These are phyloP conservation scores for Trichonephila clavata DNA, from an alignment of 1,140 invertebrate genomes.

Conservation along the genomic window DNA sequence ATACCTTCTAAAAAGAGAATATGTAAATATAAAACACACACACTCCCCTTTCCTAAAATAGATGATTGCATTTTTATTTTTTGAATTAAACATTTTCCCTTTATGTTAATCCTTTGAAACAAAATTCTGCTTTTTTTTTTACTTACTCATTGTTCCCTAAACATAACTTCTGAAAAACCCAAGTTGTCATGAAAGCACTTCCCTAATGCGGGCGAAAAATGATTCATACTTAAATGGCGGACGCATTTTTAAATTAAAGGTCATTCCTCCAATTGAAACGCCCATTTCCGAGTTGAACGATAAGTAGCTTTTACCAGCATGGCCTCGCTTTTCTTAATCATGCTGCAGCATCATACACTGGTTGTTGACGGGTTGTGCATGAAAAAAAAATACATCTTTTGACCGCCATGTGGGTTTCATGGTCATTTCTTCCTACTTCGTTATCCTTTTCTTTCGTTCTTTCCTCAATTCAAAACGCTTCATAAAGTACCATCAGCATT, in stretches of 20 bases:
- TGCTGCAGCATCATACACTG: background rate
- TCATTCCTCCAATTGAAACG: background rate
- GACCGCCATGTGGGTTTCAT: constrained; percentile 16
- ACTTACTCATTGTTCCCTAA: no score
- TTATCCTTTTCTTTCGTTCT: background rate
- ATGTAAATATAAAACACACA: no score
- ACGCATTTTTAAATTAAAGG: background rate
- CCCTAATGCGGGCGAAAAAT: background rate
- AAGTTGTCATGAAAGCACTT: background rate
- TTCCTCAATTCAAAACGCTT: background rate
- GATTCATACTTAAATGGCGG: background rate
- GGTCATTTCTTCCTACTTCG: background rate
- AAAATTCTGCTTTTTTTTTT: no score
- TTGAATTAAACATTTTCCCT: no score
- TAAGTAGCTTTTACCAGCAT: background rate
- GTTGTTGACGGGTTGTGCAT: background rate
- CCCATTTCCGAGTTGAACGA: background rate
- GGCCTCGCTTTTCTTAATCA: background rate
- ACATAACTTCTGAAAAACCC: no score
- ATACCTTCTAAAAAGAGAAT: no score
- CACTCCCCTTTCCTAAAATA: no score
- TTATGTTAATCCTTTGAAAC: no score
- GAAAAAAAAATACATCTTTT: background rate
- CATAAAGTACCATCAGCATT: background rate
- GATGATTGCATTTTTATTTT: no score